Evolutionary conservation across 2,113 vertebrate species (phyloP), one percentile per base, ranked within the genome.

Genomic region (Zingel zingel): DNA sequence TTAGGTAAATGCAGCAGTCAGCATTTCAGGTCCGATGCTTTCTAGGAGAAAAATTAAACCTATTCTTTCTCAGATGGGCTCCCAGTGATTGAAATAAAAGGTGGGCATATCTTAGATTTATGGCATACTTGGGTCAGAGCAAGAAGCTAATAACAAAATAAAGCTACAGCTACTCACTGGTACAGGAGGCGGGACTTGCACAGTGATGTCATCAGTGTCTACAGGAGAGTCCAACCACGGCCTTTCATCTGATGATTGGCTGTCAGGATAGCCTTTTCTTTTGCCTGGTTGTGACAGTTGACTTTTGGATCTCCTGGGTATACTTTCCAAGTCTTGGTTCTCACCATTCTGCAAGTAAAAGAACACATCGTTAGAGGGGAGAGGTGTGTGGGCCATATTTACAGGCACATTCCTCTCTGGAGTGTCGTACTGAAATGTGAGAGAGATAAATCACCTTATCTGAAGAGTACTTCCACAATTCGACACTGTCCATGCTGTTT

Each of bases 401-500:
- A 59, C 61, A 78, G 14, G 39, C 18, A 25, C 18, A 53, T 95
- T 95, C 95, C 94, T n/a, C 45, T 53, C 8, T 51, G 18, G 12
- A 36, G 47, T 71, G 69, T 75, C 18, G 47, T 51, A 50, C 80
- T 66, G 84, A 45, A 70, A 79, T 39, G 30, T 23, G 27, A 74
- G 64, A 51, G 23, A 8, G 18, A 69, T 23, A 54, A 27, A 21
- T 81, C 67, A 99, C 98, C 97, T 97, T 98, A 65, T 97, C 97
- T 67, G 95, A 94, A 11, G 96, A 95, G 74, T 96, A 97, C 64
- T 97, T 96, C 94, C 98, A 96, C 59, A 98, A 89, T 25, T 98
- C 97, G 30, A 98, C 95, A 86, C 96, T 96, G 91, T 98, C 97
- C 83, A 97, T 95, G 74, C 96, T 97, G 95, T 95, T 96, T 84